Conservation (phyloP, 2,797 vertebrate species). For the Alauda arvensis region DNA sequence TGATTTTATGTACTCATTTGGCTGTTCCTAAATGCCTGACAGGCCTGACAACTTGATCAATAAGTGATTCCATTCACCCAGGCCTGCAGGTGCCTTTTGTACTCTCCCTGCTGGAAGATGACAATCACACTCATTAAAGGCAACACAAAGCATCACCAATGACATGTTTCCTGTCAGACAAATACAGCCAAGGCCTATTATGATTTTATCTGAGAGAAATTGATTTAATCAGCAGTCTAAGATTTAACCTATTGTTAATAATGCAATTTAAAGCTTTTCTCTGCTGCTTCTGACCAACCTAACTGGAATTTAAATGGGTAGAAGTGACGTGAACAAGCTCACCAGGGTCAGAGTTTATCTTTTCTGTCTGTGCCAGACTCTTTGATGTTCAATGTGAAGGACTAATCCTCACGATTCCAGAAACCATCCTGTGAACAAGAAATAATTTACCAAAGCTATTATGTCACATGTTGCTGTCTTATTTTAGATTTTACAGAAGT, state of each 20-base stretch:
- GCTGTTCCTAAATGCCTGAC: constrained; percentile 38
- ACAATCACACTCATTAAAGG: constrained; percentile 65
- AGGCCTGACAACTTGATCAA: constrained; percentile 55
- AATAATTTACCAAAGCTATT: constrained; percentile 19
- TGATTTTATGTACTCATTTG: constrained; percentile 61
- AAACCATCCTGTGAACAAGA: constrained; percentile 18
- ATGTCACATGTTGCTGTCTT: neutral
- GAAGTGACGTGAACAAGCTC: constrained; percentile 29
- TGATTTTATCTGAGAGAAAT: constrained; percentile 47
- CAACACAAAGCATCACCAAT: constrained; percentile 51
- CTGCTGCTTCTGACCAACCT: constrained; percentile 23
- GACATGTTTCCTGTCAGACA: constrained; percentile 57
- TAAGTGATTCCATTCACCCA: constrained; percentile 55
- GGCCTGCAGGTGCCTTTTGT: constrained; percentile 49
- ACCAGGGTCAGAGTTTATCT: constrained; percentile 46
- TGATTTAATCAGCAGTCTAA: constrained; percentile 58
- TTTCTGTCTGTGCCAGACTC: neutral
- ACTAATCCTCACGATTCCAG: neutral
- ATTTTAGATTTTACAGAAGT: constrained; percentile 4
- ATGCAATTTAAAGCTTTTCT: constrained; percentile 56
- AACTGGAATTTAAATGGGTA: constrained; percentile 31
- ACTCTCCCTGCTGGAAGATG: constrained; percentile 54
- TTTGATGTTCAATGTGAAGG: constrained; percentile 11
- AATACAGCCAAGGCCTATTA: constrained; percentile 44
- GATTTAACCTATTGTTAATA: constrained; percentile 49